phyloP scores from a whole-genome alignment of 2,113 vertebrate species.

The Ceratotherium simum region DNA sequence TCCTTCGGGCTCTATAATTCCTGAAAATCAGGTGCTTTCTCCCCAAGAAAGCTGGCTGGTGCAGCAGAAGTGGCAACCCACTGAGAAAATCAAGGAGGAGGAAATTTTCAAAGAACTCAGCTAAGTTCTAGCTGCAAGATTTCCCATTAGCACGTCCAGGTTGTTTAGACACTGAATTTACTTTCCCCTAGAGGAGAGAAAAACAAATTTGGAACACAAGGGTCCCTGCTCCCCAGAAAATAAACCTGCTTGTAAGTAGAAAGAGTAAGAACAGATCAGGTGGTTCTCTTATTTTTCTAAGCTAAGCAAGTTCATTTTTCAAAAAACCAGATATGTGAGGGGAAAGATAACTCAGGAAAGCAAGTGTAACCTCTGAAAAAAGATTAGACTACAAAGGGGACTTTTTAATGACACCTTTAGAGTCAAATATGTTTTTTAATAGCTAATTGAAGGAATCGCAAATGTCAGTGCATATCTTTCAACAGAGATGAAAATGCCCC shows the following conservation, averaged over 20 bases:
- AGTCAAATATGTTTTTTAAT: not conserved
- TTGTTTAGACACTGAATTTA: conserved; percentile 60
- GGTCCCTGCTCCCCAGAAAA: not conserved
- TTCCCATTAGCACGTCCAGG: not conserved
- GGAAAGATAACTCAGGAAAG: not conserved
- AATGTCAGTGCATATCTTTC: not conserved
- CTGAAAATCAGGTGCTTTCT: not conserved
- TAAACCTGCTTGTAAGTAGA: not conserved
- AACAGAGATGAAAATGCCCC: not conserved
- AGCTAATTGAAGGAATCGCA: not conserved
- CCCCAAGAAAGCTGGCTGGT: not conserved
- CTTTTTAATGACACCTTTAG: conserved; percentile 21
- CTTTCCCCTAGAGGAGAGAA: conserved; percentile 34
- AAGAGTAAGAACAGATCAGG: not conserved
- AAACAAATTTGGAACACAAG: not conserved
- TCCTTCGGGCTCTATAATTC: conserved; percentile 7
- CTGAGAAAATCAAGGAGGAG: not conserved
- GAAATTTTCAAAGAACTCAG: conserved; percentile 36
- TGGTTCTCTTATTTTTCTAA: conserved; percentile 35
- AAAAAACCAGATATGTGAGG: not conserved
- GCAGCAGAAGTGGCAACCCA: not conserved
- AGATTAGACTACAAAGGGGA: not conserved
- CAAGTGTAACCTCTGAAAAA: not conserved
- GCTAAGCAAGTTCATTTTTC: conserved; percentile 10
- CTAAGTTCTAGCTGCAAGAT: not conserved